Percentiles rank a stretch among this genome's conserved stretches.
These are phyloP conservation scores for Python bivittatus DNA, from an alignment of 2,113 vertebrate genomes.

Conservation along the genomic window DNA sequence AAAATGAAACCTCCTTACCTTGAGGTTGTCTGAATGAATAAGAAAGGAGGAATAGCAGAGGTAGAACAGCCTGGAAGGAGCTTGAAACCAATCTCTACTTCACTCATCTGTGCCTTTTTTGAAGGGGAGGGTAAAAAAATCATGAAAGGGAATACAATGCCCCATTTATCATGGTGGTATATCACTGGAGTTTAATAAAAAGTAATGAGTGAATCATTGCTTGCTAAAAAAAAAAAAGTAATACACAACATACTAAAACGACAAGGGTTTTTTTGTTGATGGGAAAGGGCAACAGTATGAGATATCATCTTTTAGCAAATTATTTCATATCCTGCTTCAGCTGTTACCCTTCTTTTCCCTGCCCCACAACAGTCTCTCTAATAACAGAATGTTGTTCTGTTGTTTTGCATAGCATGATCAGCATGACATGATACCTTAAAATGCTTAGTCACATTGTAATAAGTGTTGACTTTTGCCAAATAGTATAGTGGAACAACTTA, in stretches of 20 bases:
- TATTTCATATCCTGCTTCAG: neutral
- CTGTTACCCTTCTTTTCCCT: neutral
- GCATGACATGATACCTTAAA: neutral
- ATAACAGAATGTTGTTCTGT: neutral
- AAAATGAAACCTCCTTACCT: neutral
- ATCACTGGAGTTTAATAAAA: neutral
- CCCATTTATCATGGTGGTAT: neutral
- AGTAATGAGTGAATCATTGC: neutral
- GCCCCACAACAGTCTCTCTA: neutral
- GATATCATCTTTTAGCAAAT: neutral
- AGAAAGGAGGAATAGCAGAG: neutral
- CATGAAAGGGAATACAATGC: neutral
- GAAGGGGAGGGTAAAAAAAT: neutral
- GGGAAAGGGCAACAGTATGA: neutral
- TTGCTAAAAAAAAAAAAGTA: neutral
- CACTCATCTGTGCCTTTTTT: neutral
- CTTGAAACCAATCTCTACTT: neutral
- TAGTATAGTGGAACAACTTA: slow-evolving; percentile 17
- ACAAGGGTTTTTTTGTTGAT: neutral
- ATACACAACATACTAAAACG: neutral
- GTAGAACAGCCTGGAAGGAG: neutral
- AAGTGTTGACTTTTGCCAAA: slow-evolving; percentile 23
- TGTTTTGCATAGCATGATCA: neutral
- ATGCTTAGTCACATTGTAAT: neutral
- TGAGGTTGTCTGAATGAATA: neutral